A percentile compares a stretch with the other conserved stretches of the same genome.
Evolutionary conservation across 1,140 invertebrate genomes (phyloP).

Genomic region (Mylabris phalerata): DNA sequence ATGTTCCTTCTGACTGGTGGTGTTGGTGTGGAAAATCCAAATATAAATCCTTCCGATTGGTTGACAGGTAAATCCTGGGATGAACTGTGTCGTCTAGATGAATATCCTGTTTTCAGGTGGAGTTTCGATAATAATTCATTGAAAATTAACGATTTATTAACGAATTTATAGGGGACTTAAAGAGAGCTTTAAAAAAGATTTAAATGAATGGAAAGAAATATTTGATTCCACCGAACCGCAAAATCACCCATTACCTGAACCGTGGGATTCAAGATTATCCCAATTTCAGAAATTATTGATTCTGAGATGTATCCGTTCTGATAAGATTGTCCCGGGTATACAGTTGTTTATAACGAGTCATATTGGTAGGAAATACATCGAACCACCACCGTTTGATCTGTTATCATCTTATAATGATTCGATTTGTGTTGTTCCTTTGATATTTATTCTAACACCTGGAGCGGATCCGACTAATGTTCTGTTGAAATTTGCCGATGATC

Average conservation of each 20-base stretch:
- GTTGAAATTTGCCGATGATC: slow-evolving; percentile 84
- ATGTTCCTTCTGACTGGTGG: slow-evolving; percentile 86
- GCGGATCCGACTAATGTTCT: slow-evolving; percentile 84
- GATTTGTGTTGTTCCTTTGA: slow-evolving; percentile 72
- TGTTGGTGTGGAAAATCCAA: slow-evolving; percentile 69
- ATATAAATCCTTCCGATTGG: slow-evolving; percentile 67
- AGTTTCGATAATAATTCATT: slow-evolving; percentile 14
- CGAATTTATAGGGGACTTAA: slow-evolving; percentile 50
- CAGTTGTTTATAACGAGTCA: slow-evolving; percentile 55
- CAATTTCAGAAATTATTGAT: slow-evolving; percentile 72
- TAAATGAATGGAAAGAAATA: slow-evolving; percentile 63
- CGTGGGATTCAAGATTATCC: slow-evolving; percentile 57
- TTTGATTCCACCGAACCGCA: slow-evolving; percentile 70
- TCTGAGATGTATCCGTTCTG: slow-evolving; percentile 74
- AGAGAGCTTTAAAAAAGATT: slow-evolving; percentile 51
- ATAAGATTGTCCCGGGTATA: slow-evolving; percentile 82
- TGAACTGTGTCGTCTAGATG: slow-evolving; percentile 66
- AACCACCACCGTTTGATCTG: slow-evolving; percentile 85
- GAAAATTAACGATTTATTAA: background rate
- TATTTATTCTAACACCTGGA: slow-evolving; percentile 88
- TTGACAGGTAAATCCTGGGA: slow-evolving; percentile 74
- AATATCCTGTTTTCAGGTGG: slow-evolving; percentile 54
- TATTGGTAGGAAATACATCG: slow-evolving; percentile 74
- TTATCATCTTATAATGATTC: slow-evolving; percentile 77
- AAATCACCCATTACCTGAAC: slow-evolving; percentile 55